Evolutionary conservation across 1,140 invertebrate species (phyloP), one percentile per base, ranked within the genome.

Genomic region (Drosophila hydei): DNA sequence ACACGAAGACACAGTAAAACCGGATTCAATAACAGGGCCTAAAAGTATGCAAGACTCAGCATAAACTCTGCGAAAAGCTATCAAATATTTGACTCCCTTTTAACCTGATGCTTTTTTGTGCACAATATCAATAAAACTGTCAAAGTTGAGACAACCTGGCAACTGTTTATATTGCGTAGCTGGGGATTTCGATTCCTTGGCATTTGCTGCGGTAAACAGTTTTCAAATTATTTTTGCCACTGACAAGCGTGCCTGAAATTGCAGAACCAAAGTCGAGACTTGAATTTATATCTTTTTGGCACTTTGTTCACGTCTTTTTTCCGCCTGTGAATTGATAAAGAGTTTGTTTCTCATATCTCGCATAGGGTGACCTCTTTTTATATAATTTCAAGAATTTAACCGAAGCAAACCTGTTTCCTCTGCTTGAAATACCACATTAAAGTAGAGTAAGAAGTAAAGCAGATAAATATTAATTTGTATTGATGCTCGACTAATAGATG

Each of bases 41-140:
- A 36, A 75, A 68, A 72, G 70, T 62, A 42, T 68, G 69, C 72
- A 50, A 67, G 30, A 38, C 45, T 43, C 25, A 59, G 21, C 58
- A 71, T 50, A 67, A 72, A 79, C 64, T 77, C 74, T 68, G 45
- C 69, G 43, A 73, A 70, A 51, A 52, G 80, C 68, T 73, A 67
- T 83, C 72, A 73, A 79, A 76, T 76, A 52, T 47, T 51, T 67
- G 38, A 16, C 21, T 27, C 21, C 51, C 61, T 27, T 38, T 52
- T 14, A 25, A 38, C 47, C 38, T 38, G 16, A 36, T 33, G n/a
- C 7, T 48, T 40, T 25, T 65, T 42, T 63, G 9, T 65, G 40
- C 16, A 47, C 54, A 55, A 67, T 67, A 59, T 67, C 54, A 72
- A 72, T 72, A 72, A 72, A 72, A 72, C 38, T 72, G 69, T 67